Percentiles rank a stretch among this genome's conserved stretches.
Conservation (phyloP, 2,797 vertebrate genomes). For the Pangasius sanitwongsei region DNA sequence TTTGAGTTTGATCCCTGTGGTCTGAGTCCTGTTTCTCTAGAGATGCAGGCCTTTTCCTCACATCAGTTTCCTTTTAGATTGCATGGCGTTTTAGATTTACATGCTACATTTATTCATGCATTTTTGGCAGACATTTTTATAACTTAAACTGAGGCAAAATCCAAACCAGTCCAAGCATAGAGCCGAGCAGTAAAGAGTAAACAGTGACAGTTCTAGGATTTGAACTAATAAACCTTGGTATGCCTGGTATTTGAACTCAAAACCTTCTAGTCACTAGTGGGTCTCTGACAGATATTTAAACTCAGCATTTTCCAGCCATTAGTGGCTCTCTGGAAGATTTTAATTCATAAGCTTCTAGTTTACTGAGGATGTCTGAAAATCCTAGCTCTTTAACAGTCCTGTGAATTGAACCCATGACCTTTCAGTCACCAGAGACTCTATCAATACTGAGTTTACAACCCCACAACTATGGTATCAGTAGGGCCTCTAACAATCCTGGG, state of each 20-base stretch:
- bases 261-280: not conserved
- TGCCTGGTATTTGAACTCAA: not conserved
- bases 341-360: not conserved
- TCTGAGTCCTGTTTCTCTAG: slow-evolving; percentile 19
- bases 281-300: not conserved
- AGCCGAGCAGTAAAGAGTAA: not conserved
- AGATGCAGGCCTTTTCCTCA: slow-evolving; percentile 18
- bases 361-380: not conserved
- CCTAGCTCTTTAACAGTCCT: not conserved
- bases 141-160: not conserved
- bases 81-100: slow-evolving; percentile 3
- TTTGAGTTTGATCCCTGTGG: not conserved
- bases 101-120: not conserved
- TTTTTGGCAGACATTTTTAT: not conserved
- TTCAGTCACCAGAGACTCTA: not conserved
- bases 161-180: not conserved
- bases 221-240: not conserved
- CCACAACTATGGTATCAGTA: not conserved
- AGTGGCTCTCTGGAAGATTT: not conserved
- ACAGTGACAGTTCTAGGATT: not conserved
- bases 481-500: not conserved
- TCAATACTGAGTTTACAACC: not conserved
- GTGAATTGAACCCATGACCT: not conserved
- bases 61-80: not conserved
- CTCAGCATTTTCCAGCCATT: not conserved